phyloP scores from a whole-genome alignment of 2,113 vertebrate genomes.

The Antennarius striatus region DNA sequence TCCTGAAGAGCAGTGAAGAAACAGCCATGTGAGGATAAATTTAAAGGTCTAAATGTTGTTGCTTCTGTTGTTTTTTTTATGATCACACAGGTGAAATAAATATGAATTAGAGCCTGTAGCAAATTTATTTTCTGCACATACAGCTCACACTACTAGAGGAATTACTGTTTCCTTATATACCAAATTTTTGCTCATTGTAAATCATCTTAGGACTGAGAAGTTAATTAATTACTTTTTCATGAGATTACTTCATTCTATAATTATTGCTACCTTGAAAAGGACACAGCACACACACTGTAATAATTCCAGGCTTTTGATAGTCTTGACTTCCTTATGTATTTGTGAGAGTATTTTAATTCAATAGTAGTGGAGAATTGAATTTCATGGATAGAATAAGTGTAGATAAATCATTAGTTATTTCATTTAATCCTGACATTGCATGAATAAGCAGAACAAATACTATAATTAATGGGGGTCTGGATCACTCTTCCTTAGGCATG shows the following conservation, averaged over 20 bases:
- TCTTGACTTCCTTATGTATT: slow-evolving; percentile 29
- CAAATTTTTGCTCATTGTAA: background rate
- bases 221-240: slow-evolving; percentile 23
- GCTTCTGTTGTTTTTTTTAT: no score
- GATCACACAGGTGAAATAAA: no score
- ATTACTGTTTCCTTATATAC: no score
- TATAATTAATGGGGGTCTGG: slow-evolving; percentile 52
- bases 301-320: slow-evolving; percentile 27
- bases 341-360: slow-evolving; percentile 17
- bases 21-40: no score
- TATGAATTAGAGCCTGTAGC: no score
- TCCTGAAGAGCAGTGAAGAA: no score
- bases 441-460: slow-evolving; percentile 55
- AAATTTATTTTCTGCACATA: no score
- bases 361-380: slow-evolving; percentile 25
- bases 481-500: slow-evolving; percentile 36
- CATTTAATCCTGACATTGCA: slow-evolving; percentile 56
- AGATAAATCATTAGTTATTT: slow-evolving; percentile 52
- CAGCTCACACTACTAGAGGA: no score
- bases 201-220: background rate
- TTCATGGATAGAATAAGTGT: slow-evolving; percentile 47
- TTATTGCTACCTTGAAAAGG: slow-evolving; percentile 8
- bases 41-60: no score
- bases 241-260: slow-evolving; percentile 26
- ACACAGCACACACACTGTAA: slow-evolving; percentile 10